These are phyloP conservation scores for Fistularia commersonii DNA, from an alignment of 2,797 vertebrate genomes.

Conservation along the genomic window DNA sequence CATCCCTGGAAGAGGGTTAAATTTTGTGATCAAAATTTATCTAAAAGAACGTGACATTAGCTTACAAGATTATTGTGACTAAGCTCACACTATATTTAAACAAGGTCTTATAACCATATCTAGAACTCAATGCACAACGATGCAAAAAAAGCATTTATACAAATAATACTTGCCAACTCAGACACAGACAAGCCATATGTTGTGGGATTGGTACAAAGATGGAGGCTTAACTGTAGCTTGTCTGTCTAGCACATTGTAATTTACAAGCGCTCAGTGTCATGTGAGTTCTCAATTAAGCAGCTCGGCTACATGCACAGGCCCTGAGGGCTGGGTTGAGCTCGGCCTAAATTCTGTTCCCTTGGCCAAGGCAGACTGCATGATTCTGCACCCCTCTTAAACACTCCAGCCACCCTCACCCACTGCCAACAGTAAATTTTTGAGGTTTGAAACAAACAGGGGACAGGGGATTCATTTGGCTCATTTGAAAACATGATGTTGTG, in stretches of 20 bases:
- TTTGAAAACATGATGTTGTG: slow-evolving; percentile 72
- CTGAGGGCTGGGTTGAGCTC: slow-evolving; percentile 52
- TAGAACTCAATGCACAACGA: slow-evolving; percentile 10
- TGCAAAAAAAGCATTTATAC: slow-evolving; percentile 6
- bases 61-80: slow-evolving; percentile 5
- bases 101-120: slow-evolving; percentile 12
- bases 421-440: slow-evolving; percentile 76
- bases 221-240: slow-evolving; percentile 50
- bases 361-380: slow-evolving; percentile 52
- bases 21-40: no score
- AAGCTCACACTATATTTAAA: slow-evolving; percentile 7
- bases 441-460: slow-evolving; percentile 69
- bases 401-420: slow-evolving; percentile 36
- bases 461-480: slow-evolving; percentile 66
- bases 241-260: slow-evolving; percentile 76
- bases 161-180: slow-evolving; percentile 11
- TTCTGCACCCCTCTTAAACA: slow-evolving; percentile 38
- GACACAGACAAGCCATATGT: slow-evolving; percentile 27
- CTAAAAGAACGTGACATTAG: background rate
- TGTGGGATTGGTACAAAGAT: slow-evolving; percentile 55
- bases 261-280: slow-evolving; percentile 76
- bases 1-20: no score
- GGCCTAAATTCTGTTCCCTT: slow-evolving; percentile 46
- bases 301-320: slow-evolving; percentile 50
- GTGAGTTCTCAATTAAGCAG: slow-evolving; percentile 79